Conservation (phyloP, 2,797 vertebrate species). For the Mormyrus hasselquistii region DNA sequence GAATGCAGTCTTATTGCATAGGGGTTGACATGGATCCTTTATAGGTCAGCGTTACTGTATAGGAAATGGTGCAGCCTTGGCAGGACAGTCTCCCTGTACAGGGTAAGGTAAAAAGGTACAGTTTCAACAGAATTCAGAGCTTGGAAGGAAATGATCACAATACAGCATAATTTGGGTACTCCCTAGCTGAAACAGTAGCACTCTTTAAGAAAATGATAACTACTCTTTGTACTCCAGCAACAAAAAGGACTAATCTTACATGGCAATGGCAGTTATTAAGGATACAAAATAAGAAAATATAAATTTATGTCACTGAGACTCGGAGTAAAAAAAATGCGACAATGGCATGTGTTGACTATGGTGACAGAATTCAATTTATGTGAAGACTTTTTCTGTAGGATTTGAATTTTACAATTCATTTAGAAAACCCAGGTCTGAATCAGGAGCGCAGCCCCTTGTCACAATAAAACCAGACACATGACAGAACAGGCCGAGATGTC, state of each 20-base stretch:
- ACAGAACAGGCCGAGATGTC: background rate
- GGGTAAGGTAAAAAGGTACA: background rate
- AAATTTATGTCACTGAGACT: background rate
- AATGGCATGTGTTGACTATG: background rate
- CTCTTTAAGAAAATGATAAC: background rate
- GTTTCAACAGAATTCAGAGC: background rate
- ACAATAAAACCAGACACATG: background rate
- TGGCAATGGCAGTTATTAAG: background rate
- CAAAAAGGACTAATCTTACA: background rate
- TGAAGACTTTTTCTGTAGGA: background rate
- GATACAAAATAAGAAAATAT: background rate
- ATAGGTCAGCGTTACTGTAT: background rate
- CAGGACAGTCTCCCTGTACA: background rate
- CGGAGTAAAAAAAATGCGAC: background rate
- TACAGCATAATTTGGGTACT: background rate
- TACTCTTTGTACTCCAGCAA: background rate
- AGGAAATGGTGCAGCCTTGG: background rate
- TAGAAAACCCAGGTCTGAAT: background rate
- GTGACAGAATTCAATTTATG: background rate
- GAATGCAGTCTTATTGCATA: background rate
- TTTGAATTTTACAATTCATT: background rate
- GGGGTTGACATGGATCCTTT: background rate
- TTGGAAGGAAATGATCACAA: background rate
- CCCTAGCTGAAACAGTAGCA: background rate
- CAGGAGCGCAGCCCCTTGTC: background rate